Evolutionary conservation across 2,888 invertebrate genomes (phyloP), one percentile per base, ranked within the genome.

Genomic region (Sphaerophoria taeniata): DNA sequence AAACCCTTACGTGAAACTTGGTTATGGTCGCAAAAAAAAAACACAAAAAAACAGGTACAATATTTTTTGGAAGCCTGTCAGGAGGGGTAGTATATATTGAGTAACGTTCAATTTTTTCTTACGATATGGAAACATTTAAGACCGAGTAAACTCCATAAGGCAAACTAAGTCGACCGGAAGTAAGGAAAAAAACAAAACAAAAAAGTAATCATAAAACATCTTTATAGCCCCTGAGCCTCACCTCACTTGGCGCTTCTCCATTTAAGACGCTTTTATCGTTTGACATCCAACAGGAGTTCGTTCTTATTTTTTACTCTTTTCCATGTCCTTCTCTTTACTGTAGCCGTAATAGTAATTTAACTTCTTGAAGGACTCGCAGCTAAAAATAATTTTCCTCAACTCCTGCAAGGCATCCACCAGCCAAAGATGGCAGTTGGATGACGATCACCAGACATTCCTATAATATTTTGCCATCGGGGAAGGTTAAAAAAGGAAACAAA

Each of bases 91-190:
- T 24, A 24, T 63, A 63, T 33, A 63, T 63, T 63, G 47, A 63
- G 45, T 63, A 45, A 47, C 63, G 14, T 34, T 63, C 39, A 45
- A 4, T 61, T 45, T 9, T 43, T 43, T 39, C 16, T 24, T 43
- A 43, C 33, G 63, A 24, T 24, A 63, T 63, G 47, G 33, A 47
- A 63, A 63, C 45, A 63, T 63, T 33, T 45, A 43, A 61, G 45
- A 7, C 45, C 45, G 31, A 24, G 45, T 9, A 63, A 67, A 39
- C 24, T 14, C 39, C 47, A 39, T 75, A 67, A 75, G 58, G 69
- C 60, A 69, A 49, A 67, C 39, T 39, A 58, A 45, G 53, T 31
- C 56, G 47, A 67, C 58, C 47, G 56, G n/a, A 63, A 63, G 63
- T 47, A 47, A 45, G 6, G 45, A 63, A 49, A 49, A 14, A 49